Base-by-base conservation (phyloP, 2,797 vertebrate genomes). In the Galaxias olidus region DNA sequence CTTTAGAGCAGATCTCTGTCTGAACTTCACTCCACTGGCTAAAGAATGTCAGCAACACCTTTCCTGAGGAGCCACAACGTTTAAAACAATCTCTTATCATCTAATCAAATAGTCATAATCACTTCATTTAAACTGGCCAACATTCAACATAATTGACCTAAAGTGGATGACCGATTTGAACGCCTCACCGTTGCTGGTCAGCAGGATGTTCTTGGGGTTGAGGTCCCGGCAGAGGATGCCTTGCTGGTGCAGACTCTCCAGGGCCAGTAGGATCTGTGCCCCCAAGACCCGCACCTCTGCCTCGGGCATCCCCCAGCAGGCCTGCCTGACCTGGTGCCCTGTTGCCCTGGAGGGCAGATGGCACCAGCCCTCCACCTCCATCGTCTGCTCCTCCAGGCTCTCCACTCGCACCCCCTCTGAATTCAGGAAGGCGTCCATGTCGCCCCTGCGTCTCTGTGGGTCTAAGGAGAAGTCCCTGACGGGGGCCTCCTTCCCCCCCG, bases 1-100 rank as follows among this genome's bases (percentile, higher is more conserved):
- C 94, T 83, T 89, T 93, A 47, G 83, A 82, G 89, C 91, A 91
- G 57, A 88, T 94, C 65, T 92, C 94, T 9, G 92, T 90, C 83
- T 98, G 95, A 80, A 98, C 95, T 52, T 99, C 96, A n/a, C 95
- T 94, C 98, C 98, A 99, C 84, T 98, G 97, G 75, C 97, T 95
- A 72, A 99, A 98, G 84, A 97, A 99, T 0, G 96, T 98, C 86
- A 99, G 90, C 76, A 91, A 92, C 70, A 94, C 73, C 1, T 95
- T 96, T 81, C 96, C 98, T 99, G 86, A 77, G 54, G 67, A 84
- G 68, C 85, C 54, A 53, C 11, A 10, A 7, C 10, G 11, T 19
- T 19, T 10, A 10, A 53, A 13, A 82, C 30, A 0, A 46, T 0
- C 0, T 59, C 43, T 59, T 9, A 58, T 61, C 18, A 75, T 30